phyloP scores from a whole-genome alignment of 2,888 invertebrate genomes.

The Chalcosyrphus nemorum region DNA sequence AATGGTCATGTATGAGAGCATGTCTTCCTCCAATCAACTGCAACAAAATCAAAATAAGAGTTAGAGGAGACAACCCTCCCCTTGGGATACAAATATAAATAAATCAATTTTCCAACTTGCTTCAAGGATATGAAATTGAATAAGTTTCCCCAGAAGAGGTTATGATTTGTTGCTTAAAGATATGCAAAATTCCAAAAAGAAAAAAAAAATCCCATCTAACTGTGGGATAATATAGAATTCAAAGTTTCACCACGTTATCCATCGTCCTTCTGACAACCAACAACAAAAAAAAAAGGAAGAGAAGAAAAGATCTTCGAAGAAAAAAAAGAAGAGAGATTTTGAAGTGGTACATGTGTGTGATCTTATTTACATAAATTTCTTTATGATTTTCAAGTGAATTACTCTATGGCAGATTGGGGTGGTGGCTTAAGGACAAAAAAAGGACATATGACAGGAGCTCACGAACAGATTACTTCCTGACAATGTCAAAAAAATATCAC shows the following conservation, averaged over 20 bases:
- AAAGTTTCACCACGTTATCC: slow-evolving; percentile 36
- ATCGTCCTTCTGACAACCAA: background rate
- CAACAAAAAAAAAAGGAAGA: slow-evolving; percentile 21
- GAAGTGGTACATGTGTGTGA: slow-evolving; percentile 51
- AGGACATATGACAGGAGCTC: slow-evolving; percentile 38
- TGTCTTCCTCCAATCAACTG: slow-evolving; percentile 47
- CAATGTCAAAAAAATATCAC: slow-evolving; percentile 25
- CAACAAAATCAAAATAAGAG: slow-evolving; percentile 55
- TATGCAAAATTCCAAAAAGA: slow-evolving; percentile 62
- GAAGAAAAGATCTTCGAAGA: background rate
- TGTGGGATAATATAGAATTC: slow-evolving; percentile 30
- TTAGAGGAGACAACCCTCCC: slow-evolving; percentile 13
- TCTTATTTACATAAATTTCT: slow-evolving; percentile 63
- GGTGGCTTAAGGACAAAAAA: slow-evolving; percentile 3
- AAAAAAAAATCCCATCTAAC: slow-evolving; percentile 4
- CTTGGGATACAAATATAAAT: slow-evolving; percentile 64
- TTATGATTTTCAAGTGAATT: slow-evolving; percentile 49
- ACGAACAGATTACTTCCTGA: slow-evolving; percentile 24
- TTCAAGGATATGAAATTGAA: slow-evolving; percentile 68
- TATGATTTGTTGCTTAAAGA: slow-evolving; percentile 69
- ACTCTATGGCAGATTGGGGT: slow-evolving; percentile 22
- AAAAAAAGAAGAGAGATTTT: slow-evolving; percentile 17
- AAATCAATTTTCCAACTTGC: slow-evolving; percentile 68
- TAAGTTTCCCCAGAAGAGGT: slow-evolving; percentile 65
- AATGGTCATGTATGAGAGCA: slow-evolving; percentile 11